Percentiles rank a stretch among this genome's conserved stretches.
Evolutionary conservation across 2,888 invertebrate species (phyloP).

Genomic region (Hetaerina titia): DNA sequence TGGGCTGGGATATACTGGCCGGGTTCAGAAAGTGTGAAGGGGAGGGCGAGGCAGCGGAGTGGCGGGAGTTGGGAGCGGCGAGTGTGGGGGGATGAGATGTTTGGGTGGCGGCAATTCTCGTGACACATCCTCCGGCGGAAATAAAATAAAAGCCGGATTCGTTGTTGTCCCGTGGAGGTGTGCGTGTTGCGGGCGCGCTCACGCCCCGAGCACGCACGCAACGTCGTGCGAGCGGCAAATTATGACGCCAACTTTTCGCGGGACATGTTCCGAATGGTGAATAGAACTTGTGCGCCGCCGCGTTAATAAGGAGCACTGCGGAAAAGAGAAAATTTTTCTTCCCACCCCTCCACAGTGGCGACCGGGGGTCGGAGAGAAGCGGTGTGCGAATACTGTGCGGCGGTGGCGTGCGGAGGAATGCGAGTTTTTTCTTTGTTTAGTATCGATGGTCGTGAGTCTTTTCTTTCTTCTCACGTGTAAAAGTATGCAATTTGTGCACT

Average conservation of each 20-base stretch:
- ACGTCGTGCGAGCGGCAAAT: slow-evolving; percentile 23
- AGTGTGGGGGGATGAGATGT: not conserved
- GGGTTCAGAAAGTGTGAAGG: not conserved
- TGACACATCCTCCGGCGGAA: slow-evolving; percentile 28
- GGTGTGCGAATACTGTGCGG: not conserved
- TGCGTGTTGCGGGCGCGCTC: not conserved
- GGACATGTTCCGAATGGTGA: slow-evolving; percentile 40
- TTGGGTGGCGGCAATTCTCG: slow-evolving; percentile 40
- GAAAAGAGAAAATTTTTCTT: not conserved
- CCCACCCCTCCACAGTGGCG: not conserved
- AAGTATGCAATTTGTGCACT: too few species aligned
- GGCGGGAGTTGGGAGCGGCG: not conserved
- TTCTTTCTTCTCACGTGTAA: too few species aligned
- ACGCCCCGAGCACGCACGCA: not conserved
- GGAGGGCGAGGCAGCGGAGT: not conserved
- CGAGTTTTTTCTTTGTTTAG: not conserved
- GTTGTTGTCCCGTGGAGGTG: not conserved
- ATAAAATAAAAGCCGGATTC: slow-evolving; percentile 37
- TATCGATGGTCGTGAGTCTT: too few species aligned
- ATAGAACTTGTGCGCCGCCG: not conserved
- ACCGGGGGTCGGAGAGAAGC: not conserved
- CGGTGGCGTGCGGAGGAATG: not conserved
- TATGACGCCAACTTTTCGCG: slow-evolving; percentile 48
- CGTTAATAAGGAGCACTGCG: not conserved
- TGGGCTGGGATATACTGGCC: not conserved